These are phyloP conservation scores for Parauchenoglanis punctatus DNA, from an alignment of 2,797 vertebrate species.

Conservation along the genomic window DNA sequence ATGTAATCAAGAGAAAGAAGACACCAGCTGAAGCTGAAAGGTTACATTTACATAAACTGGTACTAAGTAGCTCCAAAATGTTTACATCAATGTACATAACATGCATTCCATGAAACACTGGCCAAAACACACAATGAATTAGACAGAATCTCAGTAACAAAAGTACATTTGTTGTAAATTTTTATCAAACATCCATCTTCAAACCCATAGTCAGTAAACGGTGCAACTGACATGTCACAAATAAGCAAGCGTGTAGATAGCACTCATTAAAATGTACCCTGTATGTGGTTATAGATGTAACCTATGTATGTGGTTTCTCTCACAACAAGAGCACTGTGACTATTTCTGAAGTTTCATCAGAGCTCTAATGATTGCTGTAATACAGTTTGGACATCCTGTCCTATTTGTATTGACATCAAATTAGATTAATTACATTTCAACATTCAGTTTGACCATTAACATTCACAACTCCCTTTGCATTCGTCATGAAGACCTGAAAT, in stretches of 20 bases:
- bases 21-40: not conserved
- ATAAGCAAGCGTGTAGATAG: not conserved
- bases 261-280: not conserved
- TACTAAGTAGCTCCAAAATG: not conserved
- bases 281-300: not conserved
- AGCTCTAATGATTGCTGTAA: not conserved
- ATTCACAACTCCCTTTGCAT: not conserved
- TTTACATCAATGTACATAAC: not conserved
- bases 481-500: not conserved
- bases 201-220: not conserved
- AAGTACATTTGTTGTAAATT: not conserved
- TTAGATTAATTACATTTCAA: not conserved
- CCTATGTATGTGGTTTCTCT: not conserved
- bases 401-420: not conserved
- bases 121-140: not conserved
- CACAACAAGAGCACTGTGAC: not conserved
- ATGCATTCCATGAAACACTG: not conserved
- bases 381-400: not conserved
- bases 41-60: not conserved
- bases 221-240: not conserved
- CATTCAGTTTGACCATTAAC: not conserved
- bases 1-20: not conserved
- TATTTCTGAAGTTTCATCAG: not conserved
- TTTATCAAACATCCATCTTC: not conserved
- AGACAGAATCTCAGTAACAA: not conserved